Base-by-base conservation (phyloP, 2,797 vertebrate genomes). In the Hippocampus kuda region DNA sequence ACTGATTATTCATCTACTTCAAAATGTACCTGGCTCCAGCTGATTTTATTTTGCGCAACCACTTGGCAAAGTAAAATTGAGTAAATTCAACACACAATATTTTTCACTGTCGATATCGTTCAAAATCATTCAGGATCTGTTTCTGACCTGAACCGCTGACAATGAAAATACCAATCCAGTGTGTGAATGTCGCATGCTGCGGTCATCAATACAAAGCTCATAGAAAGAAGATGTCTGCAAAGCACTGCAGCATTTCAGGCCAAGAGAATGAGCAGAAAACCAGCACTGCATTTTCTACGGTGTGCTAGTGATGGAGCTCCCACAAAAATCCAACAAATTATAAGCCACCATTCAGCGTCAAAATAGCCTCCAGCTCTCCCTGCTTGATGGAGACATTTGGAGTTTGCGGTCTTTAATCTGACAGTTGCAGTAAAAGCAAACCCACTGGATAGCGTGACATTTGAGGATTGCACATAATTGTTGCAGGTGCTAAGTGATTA, bases 321-420 rank as follows among this genome's bases (percentile, higher is more conserved):
- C 68, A 57, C 70, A 64, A 75, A 71, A 70, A 73, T 67, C 67
- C 65, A 70, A 78, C 72, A 77, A 82, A 85, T 85, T 83, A 84
- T 83, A 86, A 84, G 70, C 71, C 71, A 71, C 77, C 70, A 67
- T 68, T 68, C 65, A 2, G 41, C 75, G 77, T 71, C 75, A 76
- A 75, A 74, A 72, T 41, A 70, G 70, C 69, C 74, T 73, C 68
- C 65, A 68, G 72, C 72, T 68, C 26, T n/a, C 34, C 68, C 62
- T 70, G 70, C 68, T 76, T 44, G 20, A 65, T 44, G 22, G 68
- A 71, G 69, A 62, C 54, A 73, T 70, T 70, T 57, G 65, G 62
- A 72, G 69, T 24, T 76, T 77, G 51, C 66, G 60, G 70, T 62
- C 44, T 65, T 48, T 48, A 48, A 65, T 65, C 63, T 48, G 62